These are phyloP conservation scores for Gopherus flavomarginatus DNA, from an alignment of 2,113 vertebrate species.

Conservation along the genomic window DNA sequence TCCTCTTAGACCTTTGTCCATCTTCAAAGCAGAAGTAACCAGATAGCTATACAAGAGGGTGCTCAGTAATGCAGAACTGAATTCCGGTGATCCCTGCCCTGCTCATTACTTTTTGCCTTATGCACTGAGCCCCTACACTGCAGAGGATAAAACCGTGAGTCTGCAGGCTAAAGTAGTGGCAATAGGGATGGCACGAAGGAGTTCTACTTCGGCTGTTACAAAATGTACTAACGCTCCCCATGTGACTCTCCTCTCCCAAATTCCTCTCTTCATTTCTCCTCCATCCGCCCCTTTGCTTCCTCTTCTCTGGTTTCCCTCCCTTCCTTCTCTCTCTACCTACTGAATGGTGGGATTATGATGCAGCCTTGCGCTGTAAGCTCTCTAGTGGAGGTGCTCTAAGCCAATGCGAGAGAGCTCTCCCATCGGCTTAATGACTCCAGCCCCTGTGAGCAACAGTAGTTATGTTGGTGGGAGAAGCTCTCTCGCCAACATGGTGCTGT, in stretches of 20 bases:
- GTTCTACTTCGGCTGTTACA: background rate
- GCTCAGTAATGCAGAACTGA: background rate
- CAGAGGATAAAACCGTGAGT: background rate
- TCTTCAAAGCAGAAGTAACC: background rate
- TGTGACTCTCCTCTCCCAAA: background rate
- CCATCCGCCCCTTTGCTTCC: background rate
- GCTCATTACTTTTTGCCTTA: background rate
- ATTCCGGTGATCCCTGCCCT: background rate
- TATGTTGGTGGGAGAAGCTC: too few species aligned
- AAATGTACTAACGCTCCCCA: background rate
- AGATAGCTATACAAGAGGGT: background rate
- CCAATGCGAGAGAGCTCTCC: too few species aligned
- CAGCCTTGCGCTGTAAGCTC: too few species aligned
- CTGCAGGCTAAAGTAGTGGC: background rate
- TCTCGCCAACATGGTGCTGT: too few species aligned
- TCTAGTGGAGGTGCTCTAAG: too few species aligned
- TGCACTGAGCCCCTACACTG: background rate
- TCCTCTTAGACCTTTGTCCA: background rate
- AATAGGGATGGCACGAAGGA: background rate
- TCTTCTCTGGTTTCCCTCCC: background rate
- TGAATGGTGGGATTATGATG: background rate
- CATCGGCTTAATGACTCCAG: too few species aligned
- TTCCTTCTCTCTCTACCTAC: background rate
- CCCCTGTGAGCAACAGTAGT: too few species aligned
- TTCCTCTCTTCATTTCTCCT: background rate